Percentiles rank a stretch among this genome's conserved stretches.
Conservation (phyloP, 2,888 invertebrate genomes). For the Pandemis corylana region DNA sequence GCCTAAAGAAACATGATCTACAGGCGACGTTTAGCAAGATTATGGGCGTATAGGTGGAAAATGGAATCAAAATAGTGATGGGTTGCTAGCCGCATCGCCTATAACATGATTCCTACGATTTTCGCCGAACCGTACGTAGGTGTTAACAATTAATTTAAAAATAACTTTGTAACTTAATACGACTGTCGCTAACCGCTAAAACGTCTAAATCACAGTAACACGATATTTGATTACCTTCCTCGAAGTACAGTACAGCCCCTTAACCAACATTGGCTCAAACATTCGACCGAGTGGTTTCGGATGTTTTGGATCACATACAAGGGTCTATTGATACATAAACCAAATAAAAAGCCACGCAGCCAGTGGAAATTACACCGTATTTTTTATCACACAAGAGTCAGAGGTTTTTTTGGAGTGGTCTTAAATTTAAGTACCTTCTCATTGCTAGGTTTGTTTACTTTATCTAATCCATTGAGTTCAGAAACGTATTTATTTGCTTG, state of each 20-base stretch:
- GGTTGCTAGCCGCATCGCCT: too few relatives aligned
- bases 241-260: constrained; percentile 45
- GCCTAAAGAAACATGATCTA: too few relatives aligned
- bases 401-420: constrained; percentile 4
- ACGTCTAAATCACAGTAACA: constrained; percentile 25
- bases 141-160: constrained; percentile 2
- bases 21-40: too few relatives aligned
- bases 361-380: constrained; percentile 17
- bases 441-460: constrained; percentile 61
- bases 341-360: background rate
- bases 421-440: constrained; percentile 37
- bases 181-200: constrained; percentile 31
- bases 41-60: too few relatives aligned
- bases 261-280: constrained; percentile 66
- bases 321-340: constrained; percentile 64
- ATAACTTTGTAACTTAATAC: constrained; percentile 20
- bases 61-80: too few relatives aligned
- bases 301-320: constrained; percentile 76
- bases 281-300: constrained; percentile 62
- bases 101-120: background rate
- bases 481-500: constrained; percentile 64
- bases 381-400: background rate
- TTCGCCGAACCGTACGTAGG: background rate
- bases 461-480: constrained; percentile 65
- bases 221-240: constrained; percentile 34